A percentile compares a stretch with the other conserved stretches of the same genome.
Conservation (phyloP, 2,888 invertebrate genomes). For the Girardia tigrina region DNA sequence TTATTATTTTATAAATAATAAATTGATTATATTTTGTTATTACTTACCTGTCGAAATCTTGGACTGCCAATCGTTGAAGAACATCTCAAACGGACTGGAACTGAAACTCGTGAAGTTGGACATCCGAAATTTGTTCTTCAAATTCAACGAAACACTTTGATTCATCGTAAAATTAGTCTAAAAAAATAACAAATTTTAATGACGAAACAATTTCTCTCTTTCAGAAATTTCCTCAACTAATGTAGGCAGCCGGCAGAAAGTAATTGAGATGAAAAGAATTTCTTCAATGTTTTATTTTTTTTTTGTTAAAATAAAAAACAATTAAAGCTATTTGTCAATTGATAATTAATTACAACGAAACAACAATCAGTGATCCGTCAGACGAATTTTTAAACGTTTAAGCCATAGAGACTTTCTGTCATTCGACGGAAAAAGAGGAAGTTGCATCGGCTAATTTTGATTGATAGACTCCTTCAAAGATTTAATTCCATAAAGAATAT, state of each 20-base stretch:
- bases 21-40: no score
- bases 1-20: no score
- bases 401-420: constrained; percentile 12
- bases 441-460: constrained; percentile 15
- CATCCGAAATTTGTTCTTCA: constrained; percentile 9
- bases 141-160: not conserved
- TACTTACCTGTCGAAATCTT: not conserved
- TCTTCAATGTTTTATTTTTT: not conserved
- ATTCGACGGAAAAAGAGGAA: constrained; percentile 10
- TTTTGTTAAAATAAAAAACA: no score
- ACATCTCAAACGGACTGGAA: constrained; percentile 13
- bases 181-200: not conserved
- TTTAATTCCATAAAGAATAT: constrained; percentile 19
- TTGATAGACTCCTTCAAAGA: constrained; percentile 14
- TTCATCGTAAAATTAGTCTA: not conserved
- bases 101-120: not conserved
- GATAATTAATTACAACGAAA: not conserved
- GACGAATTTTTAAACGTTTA: constrained; percentile 5
- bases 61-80: not conserved
- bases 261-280: constrained; percentile 13
- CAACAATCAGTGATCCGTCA: constrained; percentile 4
- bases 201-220: no score
- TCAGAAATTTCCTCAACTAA: constrained; percentile 7
- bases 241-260: constrained; percentile 7
- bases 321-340: constrained; percentile 11